Percentiles rank a stretch among this genome's conserved stretches.
Evolutionary conservation across 2,113 vertebrate species (phyloP).

Genomic region (Dromiciops gliroides): DNA sequence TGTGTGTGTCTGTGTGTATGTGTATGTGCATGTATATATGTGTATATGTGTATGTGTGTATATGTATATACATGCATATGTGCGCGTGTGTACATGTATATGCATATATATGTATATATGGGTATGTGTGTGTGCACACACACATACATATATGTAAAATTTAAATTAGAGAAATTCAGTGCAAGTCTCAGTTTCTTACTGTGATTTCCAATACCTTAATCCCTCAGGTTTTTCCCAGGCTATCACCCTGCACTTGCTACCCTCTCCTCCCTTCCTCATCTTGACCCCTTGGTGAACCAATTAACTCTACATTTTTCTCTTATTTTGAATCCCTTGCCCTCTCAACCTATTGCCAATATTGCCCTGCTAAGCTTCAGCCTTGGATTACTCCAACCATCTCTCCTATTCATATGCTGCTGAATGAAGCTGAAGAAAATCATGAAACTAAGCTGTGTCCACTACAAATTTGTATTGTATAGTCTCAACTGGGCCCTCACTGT

Average conservation of each 20-base stretch:
- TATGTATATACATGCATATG: too few species aligned
- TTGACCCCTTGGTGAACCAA: neutral
- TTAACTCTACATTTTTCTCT: neutral
- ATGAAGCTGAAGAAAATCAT: neutral
- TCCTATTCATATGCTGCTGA: neutral
- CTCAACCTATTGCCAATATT: neutral
- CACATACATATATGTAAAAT: neutral
- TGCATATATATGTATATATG: too few species aligned
- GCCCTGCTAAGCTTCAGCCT: neutral
- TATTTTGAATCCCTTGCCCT: neutral
- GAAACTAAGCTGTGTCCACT: neutral
- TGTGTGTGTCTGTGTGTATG: too few species aligned
- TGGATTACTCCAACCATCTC: neutral
- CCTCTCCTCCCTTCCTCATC: neutral
- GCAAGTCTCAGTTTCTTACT: neutral
- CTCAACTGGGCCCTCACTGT: neutral
- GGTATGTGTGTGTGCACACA: too few species aligned
- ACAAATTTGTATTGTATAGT: neutral
- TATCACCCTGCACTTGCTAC: neutral
- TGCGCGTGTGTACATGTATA: too few species aligned
- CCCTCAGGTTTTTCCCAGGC: neutral
- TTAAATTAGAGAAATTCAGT: neutral
- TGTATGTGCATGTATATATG: too few species aligned
- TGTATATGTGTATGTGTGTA: too few species aligned
- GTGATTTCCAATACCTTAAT: neutral